Conservation (phyloP, 1,140 invertebrate species). For the Zeugodacus cucurbitae region DNA sequence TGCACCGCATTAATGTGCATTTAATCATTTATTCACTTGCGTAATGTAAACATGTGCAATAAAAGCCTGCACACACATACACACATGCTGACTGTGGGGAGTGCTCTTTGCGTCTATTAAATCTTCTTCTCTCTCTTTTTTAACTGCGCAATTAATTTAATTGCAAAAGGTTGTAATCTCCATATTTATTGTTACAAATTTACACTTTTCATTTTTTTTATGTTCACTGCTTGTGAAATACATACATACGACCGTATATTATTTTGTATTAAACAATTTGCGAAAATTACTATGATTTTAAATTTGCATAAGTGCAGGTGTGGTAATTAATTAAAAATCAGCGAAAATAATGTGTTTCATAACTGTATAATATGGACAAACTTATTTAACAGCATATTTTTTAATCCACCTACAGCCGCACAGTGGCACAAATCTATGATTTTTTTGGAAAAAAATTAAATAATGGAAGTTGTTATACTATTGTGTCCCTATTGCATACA, state of each 20-base stretch:
- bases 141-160: background rate
- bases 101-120: background rate
- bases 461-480: no score
- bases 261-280: background rate
- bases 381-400: no score
- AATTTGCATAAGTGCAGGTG: background rate
- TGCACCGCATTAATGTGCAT: background rate
- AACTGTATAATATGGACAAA: no score
- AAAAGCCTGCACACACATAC: background rate
- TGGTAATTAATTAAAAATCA: no score
- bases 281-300: background rate
- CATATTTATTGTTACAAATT: background rate
- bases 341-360: no score
- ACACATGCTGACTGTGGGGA: background rate
- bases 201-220: background rate
- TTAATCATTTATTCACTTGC: background rate
- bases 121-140: background rate
- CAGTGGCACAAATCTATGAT: no score
- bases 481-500: no score
- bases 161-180: conserved; percentile 10
- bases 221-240: background rate
- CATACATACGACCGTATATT: background rate
- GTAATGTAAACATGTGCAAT: background rate
- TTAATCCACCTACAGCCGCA: no score
- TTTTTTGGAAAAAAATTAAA: no score